These are phyloP conservation scores for Cinclus cinclus DNA, from an alignment of 2,113 vertebrate species.

Conservation along the genomic window DNA sequence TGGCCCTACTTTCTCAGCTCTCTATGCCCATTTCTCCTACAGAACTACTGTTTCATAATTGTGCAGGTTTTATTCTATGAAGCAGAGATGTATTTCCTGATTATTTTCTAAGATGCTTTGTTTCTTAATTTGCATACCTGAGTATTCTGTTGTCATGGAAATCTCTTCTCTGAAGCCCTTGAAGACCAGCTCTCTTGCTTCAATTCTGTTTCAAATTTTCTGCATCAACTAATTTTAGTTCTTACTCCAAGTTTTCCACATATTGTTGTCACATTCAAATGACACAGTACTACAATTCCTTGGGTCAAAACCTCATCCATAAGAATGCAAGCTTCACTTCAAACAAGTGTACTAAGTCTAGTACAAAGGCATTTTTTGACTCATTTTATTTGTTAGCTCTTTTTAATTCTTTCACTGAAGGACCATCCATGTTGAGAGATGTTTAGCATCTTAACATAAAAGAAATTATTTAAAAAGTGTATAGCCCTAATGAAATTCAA, in stretches of 20 bases:
- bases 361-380: neutral
- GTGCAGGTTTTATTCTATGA: slow-evolving; percentile 41
- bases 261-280: neutral
- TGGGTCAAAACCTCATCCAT: neutral
- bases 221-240: slow-evolving; percentile 32
- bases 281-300: neutral
- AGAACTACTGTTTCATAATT: neutral
- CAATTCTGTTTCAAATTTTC: slow-evolving; percentile 51
- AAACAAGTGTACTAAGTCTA: neutral
- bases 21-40: neutral
- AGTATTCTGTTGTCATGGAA: slow-evolving; percentile 79
- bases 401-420: neutral
- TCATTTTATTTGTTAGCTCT: neutral
- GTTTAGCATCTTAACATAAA: neutral
- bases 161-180: slow-evolving; percentile 68
- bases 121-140: slow-evolving; percentile 76
- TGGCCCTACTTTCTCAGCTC: neutral
- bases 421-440: neutral
- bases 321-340: neutral
- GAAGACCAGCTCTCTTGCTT: slow-evolving; percentile 64
- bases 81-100: slow-evolving; percentile 60
- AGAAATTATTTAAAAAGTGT: neutral
- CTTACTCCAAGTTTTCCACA: neutral
- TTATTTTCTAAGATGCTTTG: slow-evolving; percentile 70
- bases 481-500: neutral